Base-by-base conservation (phyloP, 1,140 invertebrate genomes). In the Eufriesea mexicana region DNA sequence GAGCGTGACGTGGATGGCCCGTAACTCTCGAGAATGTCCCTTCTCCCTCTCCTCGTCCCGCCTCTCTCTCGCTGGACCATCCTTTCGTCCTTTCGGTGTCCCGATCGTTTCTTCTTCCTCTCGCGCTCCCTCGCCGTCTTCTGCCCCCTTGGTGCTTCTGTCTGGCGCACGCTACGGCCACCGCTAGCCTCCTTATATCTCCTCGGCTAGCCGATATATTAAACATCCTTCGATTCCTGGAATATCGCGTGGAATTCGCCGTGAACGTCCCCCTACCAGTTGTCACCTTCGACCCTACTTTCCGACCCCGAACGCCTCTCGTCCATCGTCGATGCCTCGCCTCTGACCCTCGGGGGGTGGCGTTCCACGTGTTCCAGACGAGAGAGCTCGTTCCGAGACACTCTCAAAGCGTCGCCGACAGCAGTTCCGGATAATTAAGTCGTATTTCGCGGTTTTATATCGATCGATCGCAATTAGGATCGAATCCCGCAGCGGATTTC, bases 1-100 rank as follows among this genome's bases (percentile, higher is more conserved):
- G 89, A 88, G 85, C 83, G 75, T 87, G 92, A 93, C 92, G 89
- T 92, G 89, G 89, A 92, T 92, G 91, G 92, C 86, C 86, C 79
- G 89, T 92, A 92, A 92, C 90, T 92, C 88, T 90, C 82, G 83
- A 61, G 79, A 84, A 89, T 84, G 87, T 86, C 72, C 76, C 59
- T 77, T 81, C 64, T 57, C 71, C 28, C 72, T 64, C 51, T 55
- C 47, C 64, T 51, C 35, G 47, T 49, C 25, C 51, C 51, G 23
- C 67, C 84, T 84, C 77, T 64, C 66, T 67, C 55, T 16, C 42
- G 49, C 77, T 82, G 35, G n/a, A 16, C 18, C 45, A 18, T 73
- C 83, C 23, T 83, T 66, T 59, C 61, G 20, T 62, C 66, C 54
- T 64, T 49, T 61, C 20, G 8, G 45, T 16, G 12, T 71, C 71